phyloP scores from a whole-genome alignment of 53 echinoderm and acorn worm species.

The Apostichopus leukothele region DNA sequence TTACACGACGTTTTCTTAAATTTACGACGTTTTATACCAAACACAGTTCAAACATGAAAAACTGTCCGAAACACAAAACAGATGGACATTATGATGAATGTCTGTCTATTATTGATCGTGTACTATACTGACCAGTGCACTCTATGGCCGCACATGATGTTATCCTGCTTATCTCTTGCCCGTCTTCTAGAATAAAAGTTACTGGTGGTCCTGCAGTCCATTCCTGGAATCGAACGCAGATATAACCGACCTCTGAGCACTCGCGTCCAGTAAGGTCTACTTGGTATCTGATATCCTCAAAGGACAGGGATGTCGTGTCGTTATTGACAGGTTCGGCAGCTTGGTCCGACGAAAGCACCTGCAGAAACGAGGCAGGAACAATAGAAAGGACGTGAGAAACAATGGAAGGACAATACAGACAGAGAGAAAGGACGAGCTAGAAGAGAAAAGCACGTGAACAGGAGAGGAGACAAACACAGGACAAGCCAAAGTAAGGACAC shows the following conservation, averaged over 20 bases:
- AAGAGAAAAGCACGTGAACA: too few species aligned
- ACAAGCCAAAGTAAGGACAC: too few species aligned
- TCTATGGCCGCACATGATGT: neutral
- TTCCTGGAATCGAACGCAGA: constrained; percentile 25
- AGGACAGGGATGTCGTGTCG: neutral
- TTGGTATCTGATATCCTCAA: neutral
- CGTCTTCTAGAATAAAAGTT: neutral
- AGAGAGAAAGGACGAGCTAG: too few species aligned
- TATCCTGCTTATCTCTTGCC: neutral
- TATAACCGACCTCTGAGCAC: neutral
- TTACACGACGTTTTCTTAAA: too few species aligned
- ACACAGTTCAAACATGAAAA: too few species aligned
- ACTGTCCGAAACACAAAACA: too few species aligned
- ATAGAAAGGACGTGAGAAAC: neutral
- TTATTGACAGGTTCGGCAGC: neutral
- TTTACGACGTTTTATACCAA: too few species aligned
- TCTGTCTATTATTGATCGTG: too few species aligned
- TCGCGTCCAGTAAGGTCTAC: neutral
- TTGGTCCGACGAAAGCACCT: neutral
- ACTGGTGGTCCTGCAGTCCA: neutral
- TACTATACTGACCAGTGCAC: neutral
- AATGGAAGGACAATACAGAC: neutral
- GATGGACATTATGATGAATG: too few species aligned
- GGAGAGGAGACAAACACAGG: too few species aligned
- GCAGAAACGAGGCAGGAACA: neutral